A percentile compares a stretch with the other conserved stretches of the same genome.
phyloP scores from a whole-genome alignment of 2,797 vertebrate species.

The Babyrousa celebensis region DNA sequence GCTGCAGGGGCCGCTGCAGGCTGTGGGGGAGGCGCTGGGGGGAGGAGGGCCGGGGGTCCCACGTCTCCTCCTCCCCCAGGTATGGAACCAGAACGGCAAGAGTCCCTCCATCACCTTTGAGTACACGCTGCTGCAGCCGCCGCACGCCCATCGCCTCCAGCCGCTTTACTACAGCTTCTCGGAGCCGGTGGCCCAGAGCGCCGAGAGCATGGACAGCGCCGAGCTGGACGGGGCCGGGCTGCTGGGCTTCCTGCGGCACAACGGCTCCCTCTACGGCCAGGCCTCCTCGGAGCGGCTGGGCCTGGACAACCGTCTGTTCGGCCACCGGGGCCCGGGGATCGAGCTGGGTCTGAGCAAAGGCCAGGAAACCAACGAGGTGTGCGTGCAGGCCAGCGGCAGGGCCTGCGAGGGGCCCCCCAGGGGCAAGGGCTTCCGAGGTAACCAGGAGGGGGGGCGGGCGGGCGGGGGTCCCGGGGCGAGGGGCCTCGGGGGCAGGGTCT shows the following conservation, averaged over 20 bases:
- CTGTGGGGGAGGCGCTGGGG: too few relatives aligned
- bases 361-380: constrained; percentile 97
- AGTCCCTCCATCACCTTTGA: constrained; percentile 98
- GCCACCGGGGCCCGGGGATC: constrained; percentile 84
- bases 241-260: constrained; percentile 90
- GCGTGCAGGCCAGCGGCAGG: constrained; percentile 92
- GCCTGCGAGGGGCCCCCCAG: constrained; percentile 93
- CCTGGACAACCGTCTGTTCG: constrained; percentile 89
- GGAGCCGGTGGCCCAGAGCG: constrained; percentile 90
- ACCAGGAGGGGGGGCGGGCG: constrained; percentile 19
- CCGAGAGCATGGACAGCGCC: constrained; percentile 86
- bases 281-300: constrained; percentile 88
- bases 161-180: constrained; percentile 94
- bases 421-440: constrained; percentile 93
- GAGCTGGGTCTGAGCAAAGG: constrained; percentile 91
- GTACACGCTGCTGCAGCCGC: constrained; percentile 96
- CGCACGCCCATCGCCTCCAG: constrained; percentile 92
- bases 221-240: constrained; percentile 87
- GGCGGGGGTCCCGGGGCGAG: background rate
- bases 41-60: fast-evolving
- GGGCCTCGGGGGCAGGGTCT: background rate
- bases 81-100: constrained; percentile 98
- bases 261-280: constrained; percentile 92
- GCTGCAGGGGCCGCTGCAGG: fast-evolving
- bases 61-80: constrained; percentile 88